Evolutionary conservation across 2,888 invertebrate genomes (phyloP), one percentile per base, ranked within the genome.

Genomic region (Dicroscelio sp.): DNA sequence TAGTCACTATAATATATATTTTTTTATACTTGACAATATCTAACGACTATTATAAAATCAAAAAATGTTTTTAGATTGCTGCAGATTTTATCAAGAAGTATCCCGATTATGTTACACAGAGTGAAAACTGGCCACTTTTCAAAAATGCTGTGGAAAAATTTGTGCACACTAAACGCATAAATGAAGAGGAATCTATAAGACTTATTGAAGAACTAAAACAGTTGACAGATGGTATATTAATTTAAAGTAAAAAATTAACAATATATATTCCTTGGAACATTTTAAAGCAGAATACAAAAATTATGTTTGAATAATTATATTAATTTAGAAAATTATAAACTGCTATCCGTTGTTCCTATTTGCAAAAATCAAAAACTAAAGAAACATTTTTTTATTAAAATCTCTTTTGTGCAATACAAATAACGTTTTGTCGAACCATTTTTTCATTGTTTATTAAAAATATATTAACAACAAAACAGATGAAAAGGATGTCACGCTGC

Each of bases 71-170:
- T 8, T 20, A 67, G 67, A 67, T 35, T 31, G 67, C 8, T 67
- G 33, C 67, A 35, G 67, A 67, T 67, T 67, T 67, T 35, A 6
- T 35, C 3, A 67, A n/a, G 20, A 67, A 67, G 25, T n/a, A 38
- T 38, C 67, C 38, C 10, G 38, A 35, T 43, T 23, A 12, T 20
- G 60, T n/a, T 63, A 33, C 31, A 27, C 2, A 14, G 38, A 48
- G 20, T 48, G 43, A 17, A 79, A 55, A 3, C n/a, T 33, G 58
- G 60, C 55, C 12, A 58, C 23, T 25, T n/a, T 83, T 83, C 25
- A 55, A n/a, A 58, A 60, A 71, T 38, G 82, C 63, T 60, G 4
- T 83, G 30, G 38, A 71, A 25, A 83, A 83, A 52, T 83, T 71
- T 43, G 55, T 83, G 23, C 2, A 2, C 2, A 38, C 82, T 20